Evolutionary conservation across 53 echinoderm and acorn worm genomes (phyloP), one percentile per base, ranked within the genome.

Genomic region (Paracentrotus lividus): DNA sequence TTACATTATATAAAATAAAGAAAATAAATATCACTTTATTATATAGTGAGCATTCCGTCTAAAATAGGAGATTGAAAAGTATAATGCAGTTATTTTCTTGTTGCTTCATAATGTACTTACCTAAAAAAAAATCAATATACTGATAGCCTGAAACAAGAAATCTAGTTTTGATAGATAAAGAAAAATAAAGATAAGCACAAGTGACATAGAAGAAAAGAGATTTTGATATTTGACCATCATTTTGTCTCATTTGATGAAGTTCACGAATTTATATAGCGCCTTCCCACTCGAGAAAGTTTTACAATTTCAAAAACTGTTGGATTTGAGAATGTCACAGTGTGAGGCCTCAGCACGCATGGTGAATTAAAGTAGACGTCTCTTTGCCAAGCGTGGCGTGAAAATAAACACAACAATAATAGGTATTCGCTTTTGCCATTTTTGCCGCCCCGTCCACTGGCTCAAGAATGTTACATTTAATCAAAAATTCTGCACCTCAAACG

Each of bases 391-490:
- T 34, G 9, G 81, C 18, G 81, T 81, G n/a, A 45, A 47, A 49
- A 47, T 81, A 33, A 49, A 81, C n/a, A 81, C 47, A 47, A 26
- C 47, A 45, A 2, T 47, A 81, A 47, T 47, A 26, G 27, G 42
- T 45, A 20, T 47, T 8, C 47, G 2, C 27, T 26, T 24, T 12
- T 8, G 81, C 36, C 44, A n/a, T 81, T 12, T 9, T 9, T 9
- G 47, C 47, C n/a, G 16, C 27, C 44, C 81, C n/a, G 45, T 5
- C 45, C 1, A 44, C 26, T 45, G 6, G 10, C n/a, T 47, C n/a
- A 81, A 26, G 81, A 45, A 81, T 81, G n/a, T 47, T 45, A 45
- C 10, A 47, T 81, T 76, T 81, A 81, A 81, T 81, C 81, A 81
- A 81, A n/a, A 81, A n/a, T 1, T 1, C 33, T 81, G 81, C 44